Base-by-base conservation (phyloP, 37 sponge, comb jelly and placozoan species). In the Oopsacas minuta region DNA sequence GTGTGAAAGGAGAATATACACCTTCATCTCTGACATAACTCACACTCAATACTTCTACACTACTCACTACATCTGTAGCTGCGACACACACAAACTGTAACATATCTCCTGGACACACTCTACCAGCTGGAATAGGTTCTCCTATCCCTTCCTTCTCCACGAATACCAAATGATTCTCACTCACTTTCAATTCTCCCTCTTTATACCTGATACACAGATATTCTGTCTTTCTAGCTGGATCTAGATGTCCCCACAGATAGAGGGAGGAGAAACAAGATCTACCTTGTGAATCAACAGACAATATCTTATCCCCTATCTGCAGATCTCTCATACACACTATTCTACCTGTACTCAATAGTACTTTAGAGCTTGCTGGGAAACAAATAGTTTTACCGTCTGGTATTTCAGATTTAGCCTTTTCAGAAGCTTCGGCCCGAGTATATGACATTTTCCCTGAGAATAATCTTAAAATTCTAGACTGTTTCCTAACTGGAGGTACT, bases 151-250 rank as follows among this genome's bases (percentile, higher is more conserved):
- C 17, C 75, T 61, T 3, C 17, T 25, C 75, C 20, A 61, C 17
- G 75, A 61, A 61, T 34, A 61, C 75, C 75, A 61, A n/a, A 61
- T 61, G 75, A 34, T 61, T 61, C 75, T 61, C 75, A 61, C 75
- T 61, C 7, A 61, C 75, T 34, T 34, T 10, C 20, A 61, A 3
- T n/a, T 61, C 75, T 34, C 75, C 75, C 75, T 3, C 28, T 3
- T 25, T 20, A 34, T 61, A 34, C 7, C 75, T 10, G 75, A 61
- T 61, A 12, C 75, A n/a, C 28, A 61, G 75, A 34, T 32, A 61
- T 3, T 61, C 75, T 34, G 75, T 61, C 75, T 61, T 34, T 5
- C 32, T 3, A 34, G 22, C 75, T 12, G 75, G 75, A 12, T 61
- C 75, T 34, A 61, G 75, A 12, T 61, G 75, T 61, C 75, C 75